Percentiles rank a stretch among this genome's conserved stretches.
Conservation (phyloP, 2,797 vertebrate genomes). For the Siniperca obscura region DNA sequence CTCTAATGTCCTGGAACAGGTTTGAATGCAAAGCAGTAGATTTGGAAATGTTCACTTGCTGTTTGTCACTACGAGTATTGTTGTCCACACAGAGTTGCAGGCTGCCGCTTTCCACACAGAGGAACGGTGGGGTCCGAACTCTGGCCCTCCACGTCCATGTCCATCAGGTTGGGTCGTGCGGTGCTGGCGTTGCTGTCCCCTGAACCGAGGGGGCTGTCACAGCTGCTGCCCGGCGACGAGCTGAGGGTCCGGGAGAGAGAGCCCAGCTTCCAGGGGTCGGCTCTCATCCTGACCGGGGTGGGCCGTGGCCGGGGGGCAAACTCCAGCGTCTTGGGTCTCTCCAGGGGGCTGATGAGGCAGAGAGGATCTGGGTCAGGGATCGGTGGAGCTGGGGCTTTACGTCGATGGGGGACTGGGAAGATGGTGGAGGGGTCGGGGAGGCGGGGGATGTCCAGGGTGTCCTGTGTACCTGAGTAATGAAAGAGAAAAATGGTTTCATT, state of each 20-base stretch:
- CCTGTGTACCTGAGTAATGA: slow-evolving; percentile 78
- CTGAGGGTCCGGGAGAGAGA: slow-evolving; percentile 88
- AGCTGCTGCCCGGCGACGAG: slow-evolving; percentile 89
- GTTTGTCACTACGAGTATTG: slow-evolving; percentile 74
- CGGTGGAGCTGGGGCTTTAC: slow-evolving; percentile 80
- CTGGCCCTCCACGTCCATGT: slow-evolving; percentile 94
- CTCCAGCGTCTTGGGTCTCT: slow-evolving; percentile 91
- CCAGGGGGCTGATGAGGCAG: slow-evolving; percentile 77
- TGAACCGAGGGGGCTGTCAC: slow-evolving; percentile 85
- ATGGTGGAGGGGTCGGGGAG: slow-evolving; percentile 85
- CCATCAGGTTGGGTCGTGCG: slow-evolving; percentile 87
- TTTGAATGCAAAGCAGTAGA: slow-evolving; percentile 22
- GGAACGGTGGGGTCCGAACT: slow-evolving; percentile 89
- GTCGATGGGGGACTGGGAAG: slow-evolving; percentile 81
- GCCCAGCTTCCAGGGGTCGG: slow-evolving; percentile 90
- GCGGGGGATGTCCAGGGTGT: slow-evolving; percentile 85
- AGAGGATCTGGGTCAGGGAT: slow-evolving; percentile 61
- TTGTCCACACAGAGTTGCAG: slow-evolving; percentile 78
- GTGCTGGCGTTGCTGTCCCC: slow-evolving; percentile 77
- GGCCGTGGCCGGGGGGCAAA: slow-evolving; percentile 91
- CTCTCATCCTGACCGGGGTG: slow-evolving; percentile 83
- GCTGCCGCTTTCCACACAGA: slow-evolving; percentile 83
- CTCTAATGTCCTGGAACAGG: slow-evolving; percentile 12
- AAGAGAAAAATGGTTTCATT: not conserved
- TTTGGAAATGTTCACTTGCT: slow-evolving; percentile 8